phyloP scores from a whole-genome alignment of 2,113 vertebrate species.

The Geococcyx californianus region DNA sequence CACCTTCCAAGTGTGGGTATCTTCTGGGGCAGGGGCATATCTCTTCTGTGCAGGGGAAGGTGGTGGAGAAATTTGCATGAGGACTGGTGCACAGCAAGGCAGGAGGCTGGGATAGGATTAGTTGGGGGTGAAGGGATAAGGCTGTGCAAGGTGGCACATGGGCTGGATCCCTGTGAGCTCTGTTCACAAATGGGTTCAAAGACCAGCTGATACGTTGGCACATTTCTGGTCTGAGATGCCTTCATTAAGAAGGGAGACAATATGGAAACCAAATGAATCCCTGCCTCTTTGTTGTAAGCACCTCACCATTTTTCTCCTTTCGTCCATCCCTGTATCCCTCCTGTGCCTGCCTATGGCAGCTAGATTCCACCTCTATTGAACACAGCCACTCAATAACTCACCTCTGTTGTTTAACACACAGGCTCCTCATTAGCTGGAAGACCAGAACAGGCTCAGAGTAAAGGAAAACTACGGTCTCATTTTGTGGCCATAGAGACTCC shows the following conservation, averaged over 20 bases:
- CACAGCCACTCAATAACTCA: neutral
- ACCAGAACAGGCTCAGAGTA: neutral
- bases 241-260: neutral
- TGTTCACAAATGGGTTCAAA: neutral
- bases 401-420: neutral
- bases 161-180: neutral
- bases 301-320: neutral
- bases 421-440: neutral
- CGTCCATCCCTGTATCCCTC: neutral
- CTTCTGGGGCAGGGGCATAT: neutral
- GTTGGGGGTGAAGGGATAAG: neutral
- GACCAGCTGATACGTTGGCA: neutral
- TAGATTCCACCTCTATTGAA: neutral
- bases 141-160: neutral
- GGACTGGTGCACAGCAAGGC: neutral
- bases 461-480: neutral
- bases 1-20: neutral
- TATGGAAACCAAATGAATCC: neutral
- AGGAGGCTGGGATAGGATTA: neutral
- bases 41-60: neutral
- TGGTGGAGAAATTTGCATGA: neutral
- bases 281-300: neutral
- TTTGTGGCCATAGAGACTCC: neutral
- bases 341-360: neutral
- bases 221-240: neutral